These are phyloP conservation scores for Catamblyrhynchus diadema DNA, from an alignment of 2,797 vertebrate species.

Conservation along the genomic window DNA sequence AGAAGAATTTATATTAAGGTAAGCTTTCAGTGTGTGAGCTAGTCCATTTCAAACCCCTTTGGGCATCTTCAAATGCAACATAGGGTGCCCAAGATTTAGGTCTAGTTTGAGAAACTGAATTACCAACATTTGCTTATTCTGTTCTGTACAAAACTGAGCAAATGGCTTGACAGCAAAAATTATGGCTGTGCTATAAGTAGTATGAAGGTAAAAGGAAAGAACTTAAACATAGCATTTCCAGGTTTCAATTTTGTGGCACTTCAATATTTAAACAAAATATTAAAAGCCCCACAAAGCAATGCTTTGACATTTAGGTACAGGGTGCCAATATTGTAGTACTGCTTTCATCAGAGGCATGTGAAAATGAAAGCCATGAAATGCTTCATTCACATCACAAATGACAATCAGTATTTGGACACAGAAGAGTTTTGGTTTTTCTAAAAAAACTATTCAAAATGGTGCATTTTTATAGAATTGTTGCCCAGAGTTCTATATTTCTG, in stretches of 20 bases:
- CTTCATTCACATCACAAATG: neutral
- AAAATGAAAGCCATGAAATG: neutral
- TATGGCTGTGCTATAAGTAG: neutral
- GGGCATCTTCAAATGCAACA: accelerated
- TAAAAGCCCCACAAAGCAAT: neutral
- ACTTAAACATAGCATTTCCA: constrained; percentile 48
- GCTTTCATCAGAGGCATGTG: neutral
- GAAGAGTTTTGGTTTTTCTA: neutral
- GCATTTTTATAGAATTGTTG: neutral
- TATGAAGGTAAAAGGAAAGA: neutral
- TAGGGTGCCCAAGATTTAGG: neutral
- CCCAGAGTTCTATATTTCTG: accelerated
- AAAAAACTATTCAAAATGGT: neutral
- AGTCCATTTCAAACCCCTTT: neutral
- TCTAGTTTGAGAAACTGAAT: neutral
- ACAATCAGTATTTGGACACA: neutral
- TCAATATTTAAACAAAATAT: constrained; percentile 49
- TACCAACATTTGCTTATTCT: neutral
- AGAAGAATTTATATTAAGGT: neutral
- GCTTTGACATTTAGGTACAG: constrained; percentile 62
- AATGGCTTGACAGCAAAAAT: neutral
- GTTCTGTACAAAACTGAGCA: neutral
- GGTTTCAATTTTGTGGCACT: neutral
- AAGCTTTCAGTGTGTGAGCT: neutral
- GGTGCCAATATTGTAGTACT: constrained; percentile 1